Percentiles rank a stretch among this genome's conserved stretches.
These are phyloP conservation scores for Sebastes taczanowskii DNA, from an alignment of 2,797 vertebrate genomes.

Conservation along the genomic window DNA sequence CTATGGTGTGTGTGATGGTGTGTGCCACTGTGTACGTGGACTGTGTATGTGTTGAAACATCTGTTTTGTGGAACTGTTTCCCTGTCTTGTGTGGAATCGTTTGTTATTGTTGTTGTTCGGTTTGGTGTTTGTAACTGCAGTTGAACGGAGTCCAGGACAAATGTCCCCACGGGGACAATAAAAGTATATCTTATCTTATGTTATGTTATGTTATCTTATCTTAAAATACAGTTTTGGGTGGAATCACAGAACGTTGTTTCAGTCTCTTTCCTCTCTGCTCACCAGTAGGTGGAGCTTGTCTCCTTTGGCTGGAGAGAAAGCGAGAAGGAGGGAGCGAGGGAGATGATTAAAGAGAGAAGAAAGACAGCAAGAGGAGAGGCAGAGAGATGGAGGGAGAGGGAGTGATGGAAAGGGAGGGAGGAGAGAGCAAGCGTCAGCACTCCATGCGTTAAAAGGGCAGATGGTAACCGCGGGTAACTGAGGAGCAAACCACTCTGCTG, in stretches of 20 bases:
- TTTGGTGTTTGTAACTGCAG: too few relatives aligned
- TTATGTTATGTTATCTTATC: too few relatives aligned
- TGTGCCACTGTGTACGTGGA: too few relatives aligned
- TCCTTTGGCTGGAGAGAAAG: conserved; percentile 64
- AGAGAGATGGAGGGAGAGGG: background rate
- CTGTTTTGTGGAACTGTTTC: too few relatives aligned
- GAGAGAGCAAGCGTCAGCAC: conserved; percentile 77
- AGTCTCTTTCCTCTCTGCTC: background rate
- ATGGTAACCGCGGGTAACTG: conserved; percentile 82
- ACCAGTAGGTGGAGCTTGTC: conserved; percentile 75
- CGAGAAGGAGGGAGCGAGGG: conserved; percentile 33
- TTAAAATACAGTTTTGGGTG: background rate
- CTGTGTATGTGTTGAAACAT: too few relatives aligned
- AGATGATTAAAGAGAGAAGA: conserved; percentile 20
- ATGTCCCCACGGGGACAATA: too few relatives aligned
- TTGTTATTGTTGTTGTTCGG: too few relatives aligned
- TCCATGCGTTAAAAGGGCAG: conserved; percentile 81
- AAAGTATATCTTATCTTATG: too few relatives aligned
- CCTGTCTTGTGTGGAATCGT: too few relatives aligned
- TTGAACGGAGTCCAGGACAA: too few relatives aligned
- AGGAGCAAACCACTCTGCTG: conserved; percentile 78
- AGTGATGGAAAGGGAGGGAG: background rate
- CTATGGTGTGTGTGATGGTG: too few relatives aligned
- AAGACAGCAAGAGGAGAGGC: conserved; percentile 17
- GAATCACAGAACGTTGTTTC: background rate